Evolutionary conservation across 1,140 invertebrate species (phyloP), one percentile per base, ranked within the genome.

Genomic region (Psilanteris sp.): DNA sequence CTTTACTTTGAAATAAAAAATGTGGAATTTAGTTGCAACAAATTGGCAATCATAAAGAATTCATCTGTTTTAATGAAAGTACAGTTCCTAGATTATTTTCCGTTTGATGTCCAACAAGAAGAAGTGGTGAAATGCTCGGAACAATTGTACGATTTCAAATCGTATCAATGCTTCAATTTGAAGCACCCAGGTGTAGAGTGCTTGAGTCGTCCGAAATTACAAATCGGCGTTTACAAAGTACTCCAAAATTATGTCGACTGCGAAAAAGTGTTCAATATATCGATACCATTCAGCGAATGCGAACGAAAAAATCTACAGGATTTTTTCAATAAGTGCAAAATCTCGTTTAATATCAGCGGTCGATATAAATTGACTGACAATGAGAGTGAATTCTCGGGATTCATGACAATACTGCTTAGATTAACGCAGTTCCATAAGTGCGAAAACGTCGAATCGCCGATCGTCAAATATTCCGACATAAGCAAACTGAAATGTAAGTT

Each of bases 1-100:
- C 57, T 84, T 3, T 78, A 84, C 24, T 61, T 84, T 11, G 57
- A 82, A 26, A 3, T 79, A 2, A 46, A 78, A 11, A 9, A 31
- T 14, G 15, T 82, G 9, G 37, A 52, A 26, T 24, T 84, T 3
- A 36, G 29, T 5, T 4, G 43, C 7, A 59, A 78, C 3, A 68
- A 27, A 8, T 46, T 43, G 10, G 11, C 41, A 26, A 20, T 44
- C n/a, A 34, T 24, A 27, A 22, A 32, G 6, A 20, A 14, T 27
- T 62, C 10, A 18, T 7, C 48, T 26, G 13, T 85, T 8, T 27
- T 37, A 8, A 31, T 85, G n/a, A 8, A 29, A 10, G 55, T 79
- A n/a, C 36, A 57, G 22, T 78, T 85, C 36, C 24, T 77, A 7
- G 72, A 84, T 46, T 31, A 82, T 6, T 59, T 62, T 9, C 22